phyloP scores from a whole-genome alignment of 2,888 invertebrate species.

The Xylophagus ater region DNA sequence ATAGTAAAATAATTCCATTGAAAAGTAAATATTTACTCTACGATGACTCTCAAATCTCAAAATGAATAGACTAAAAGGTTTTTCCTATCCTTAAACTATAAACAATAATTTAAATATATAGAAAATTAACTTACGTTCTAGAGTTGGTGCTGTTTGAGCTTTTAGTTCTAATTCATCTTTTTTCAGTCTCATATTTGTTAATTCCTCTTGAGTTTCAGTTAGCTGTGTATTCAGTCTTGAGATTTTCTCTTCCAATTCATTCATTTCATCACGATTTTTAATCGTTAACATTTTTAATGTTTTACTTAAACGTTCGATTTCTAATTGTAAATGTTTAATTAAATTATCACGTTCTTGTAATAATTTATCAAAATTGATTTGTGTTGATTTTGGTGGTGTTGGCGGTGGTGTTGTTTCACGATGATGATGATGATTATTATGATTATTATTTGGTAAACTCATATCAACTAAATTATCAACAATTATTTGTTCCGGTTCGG shows the following conservation, averaged over 20 bases:
- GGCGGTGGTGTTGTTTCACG: constrained; percentile 32
- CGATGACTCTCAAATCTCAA: too few relatives aligned
- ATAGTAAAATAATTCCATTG: too few relatives aligned
- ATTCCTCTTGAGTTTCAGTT: constrained; percentile 26
- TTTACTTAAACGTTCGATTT: constrained; percentile 32
- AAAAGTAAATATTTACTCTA: too few relatives aligned
- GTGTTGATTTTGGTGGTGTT: constrained; percentile 33
- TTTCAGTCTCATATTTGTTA: constrained; percentile 26
- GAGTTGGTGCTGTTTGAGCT: constrained; percentile 38
- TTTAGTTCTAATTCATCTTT: constrained; percentile 35
- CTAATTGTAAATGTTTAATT: constrained; percentile 69
- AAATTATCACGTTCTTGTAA: constrained; percentile 56
- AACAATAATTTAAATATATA: constrained; percentile 9
- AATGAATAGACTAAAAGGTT: too few relatives aligned
- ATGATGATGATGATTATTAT: constrained; percentile 19
- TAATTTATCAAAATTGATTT: constrained; percentile 25
- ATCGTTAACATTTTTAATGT: constrained; percentile 17
- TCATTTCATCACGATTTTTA: constrained; percentile 19
- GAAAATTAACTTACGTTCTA: constrained; percentile 42
- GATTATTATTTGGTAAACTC: constrained; percentile 18
- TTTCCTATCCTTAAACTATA: too few relatives aligned
- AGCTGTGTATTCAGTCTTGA: constrained; percentile 28
- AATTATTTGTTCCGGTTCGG: constrained; percentile 44
- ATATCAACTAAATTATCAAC: constrained; percentile 36
- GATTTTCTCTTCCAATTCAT: constrained; percentile 25